A percentile compares a stretch with the other conserved stretches of the same genome.
phyloP scores from a whole-genome alignment of 2,113 vertebrate genomes.

The Cercocebus atys region DNA sequence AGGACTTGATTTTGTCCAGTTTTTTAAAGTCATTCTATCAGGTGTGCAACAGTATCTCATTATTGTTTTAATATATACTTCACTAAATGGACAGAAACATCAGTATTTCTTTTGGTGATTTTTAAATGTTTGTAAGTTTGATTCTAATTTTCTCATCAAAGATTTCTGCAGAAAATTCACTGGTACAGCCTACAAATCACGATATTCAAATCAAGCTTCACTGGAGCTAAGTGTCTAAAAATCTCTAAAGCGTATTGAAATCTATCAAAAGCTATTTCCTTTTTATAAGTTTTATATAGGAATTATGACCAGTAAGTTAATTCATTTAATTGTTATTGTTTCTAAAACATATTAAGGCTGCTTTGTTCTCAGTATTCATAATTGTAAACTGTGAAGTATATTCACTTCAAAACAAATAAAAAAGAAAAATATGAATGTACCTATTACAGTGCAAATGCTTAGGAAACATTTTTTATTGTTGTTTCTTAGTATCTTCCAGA shows the following conservation, averaged over 20 bases:
- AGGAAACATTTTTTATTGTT: neutral
- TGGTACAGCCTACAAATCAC: neutral
- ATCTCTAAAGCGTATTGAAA: neutral
- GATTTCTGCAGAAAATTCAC: neutral
- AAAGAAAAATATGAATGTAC: neutral
- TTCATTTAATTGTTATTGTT: neutral
- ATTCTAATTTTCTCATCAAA: neutral
- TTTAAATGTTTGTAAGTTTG: neutral
- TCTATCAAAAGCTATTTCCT: neutral
- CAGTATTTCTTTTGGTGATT: neutral
- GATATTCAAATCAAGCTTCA: neutral
- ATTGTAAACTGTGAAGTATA: neutral
- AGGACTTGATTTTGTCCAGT: neutral
- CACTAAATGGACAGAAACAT: neutral
- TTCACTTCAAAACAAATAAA: constrained; percentile 17
- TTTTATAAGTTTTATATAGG: neutral
- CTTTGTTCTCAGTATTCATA: neutral
- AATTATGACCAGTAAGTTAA: neutral
- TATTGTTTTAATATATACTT: neutral
- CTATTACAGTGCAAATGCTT: neutral
- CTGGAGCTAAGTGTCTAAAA: neutral
- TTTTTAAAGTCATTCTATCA: neutral
- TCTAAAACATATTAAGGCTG: neutral
- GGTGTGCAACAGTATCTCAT: neutral
- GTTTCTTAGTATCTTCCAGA: neutral